These are phyloP conservation scores for Palloptera scutellata DNA, from an alignment of 2,888 invertebrate species.

Conservation along the genomic window DNA sequence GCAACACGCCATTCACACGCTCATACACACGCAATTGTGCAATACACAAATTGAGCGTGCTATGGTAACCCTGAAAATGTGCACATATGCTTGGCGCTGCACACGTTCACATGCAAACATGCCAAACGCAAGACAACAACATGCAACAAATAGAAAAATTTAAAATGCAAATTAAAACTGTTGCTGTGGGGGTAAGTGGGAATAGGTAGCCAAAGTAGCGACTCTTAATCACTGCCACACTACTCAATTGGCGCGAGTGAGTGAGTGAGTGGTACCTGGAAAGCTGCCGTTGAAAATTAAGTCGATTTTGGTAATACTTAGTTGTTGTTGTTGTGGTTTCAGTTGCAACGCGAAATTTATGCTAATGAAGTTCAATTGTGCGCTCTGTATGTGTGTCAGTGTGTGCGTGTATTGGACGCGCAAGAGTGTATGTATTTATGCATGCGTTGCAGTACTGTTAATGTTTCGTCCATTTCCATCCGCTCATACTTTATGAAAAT, in stretches of 20 bases:
- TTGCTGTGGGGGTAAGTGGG: neutral
- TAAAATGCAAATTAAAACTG: slow-evolving; percentile 36
- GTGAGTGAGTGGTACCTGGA: neutral
- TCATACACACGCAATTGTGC: neutral
- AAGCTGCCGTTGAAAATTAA: neutral
- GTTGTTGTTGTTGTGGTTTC: neutral
- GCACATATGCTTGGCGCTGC: neutral
- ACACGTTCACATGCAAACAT: neutral
- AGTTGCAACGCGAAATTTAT: neutral
- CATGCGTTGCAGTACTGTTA: neutral
- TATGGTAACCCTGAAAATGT: neutral
- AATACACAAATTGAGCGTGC: too few relatives aligned
- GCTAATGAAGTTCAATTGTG: slow-evolving; percentile 12
- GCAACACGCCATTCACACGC: neutral
- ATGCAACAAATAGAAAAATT: slow-evolving; percentile 16
- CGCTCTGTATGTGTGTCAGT: too few relatives aligned
- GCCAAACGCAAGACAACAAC: neutral
- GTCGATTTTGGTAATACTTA: neutral
- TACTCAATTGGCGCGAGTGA: neutral
- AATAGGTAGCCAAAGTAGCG: neutral
- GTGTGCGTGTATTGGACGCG: too few relatives aligned
- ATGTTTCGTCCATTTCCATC: neutral
- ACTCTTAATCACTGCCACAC: neutral
- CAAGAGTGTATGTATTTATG: neutral
- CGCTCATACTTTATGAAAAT: neutral